Evolutionary conservation across 2,113 vertebrate species (phyloP), one percentile per base, ranked within the genome.

Genomic region (Poeciliopsis turrubarensis): DNA sequence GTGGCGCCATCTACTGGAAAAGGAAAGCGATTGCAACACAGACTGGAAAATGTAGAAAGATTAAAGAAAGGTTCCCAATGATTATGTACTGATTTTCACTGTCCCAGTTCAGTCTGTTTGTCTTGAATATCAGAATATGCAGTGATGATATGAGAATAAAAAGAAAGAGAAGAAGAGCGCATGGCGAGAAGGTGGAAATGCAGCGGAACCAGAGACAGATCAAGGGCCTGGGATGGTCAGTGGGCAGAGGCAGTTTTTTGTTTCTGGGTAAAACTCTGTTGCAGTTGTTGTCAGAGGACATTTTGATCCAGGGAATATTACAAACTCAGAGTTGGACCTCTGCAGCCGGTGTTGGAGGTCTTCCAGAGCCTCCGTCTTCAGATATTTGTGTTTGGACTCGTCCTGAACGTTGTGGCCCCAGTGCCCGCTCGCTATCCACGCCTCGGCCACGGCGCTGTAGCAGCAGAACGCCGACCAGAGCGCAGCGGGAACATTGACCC

Each of bases 381-480:
- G 26, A 11, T 68, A 30, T 65, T 72, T 60, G 22, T 15, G 0
- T 63, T 68, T 27, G 26, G 79, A 30, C 10, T 41, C 31, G 11
- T 80, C 73, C 2, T 44, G 29, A 17, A 75, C 44, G 13, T 85
- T 85, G 17, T 68, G 1, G 0, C 63, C 78, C 78, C 75, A 81
- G 78, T 78, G 57, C 1, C 77, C 69, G 3, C 77, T 73, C 4
- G 86, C 77, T 0, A 88, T 19, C 80, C 83, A 88, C 17, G 0
- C 30, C 0, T 8, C 0, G 22, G 8, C 1, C 1, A 0, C 32
- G 12, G 3, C 2, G 30, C 62, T 83, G 69, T 81, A 78, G 62
- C 86, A 88, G 44, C 86, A 88, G 66, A 88, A 85, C 1, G 86
- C 86, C 10, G 86, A 78, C 83, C 80, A 88, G 30, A 88, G 74